phyloP scores from a whole-genome alignment of 2,888 invertebrate genomes.

The Rotaria macrura region DNA sequence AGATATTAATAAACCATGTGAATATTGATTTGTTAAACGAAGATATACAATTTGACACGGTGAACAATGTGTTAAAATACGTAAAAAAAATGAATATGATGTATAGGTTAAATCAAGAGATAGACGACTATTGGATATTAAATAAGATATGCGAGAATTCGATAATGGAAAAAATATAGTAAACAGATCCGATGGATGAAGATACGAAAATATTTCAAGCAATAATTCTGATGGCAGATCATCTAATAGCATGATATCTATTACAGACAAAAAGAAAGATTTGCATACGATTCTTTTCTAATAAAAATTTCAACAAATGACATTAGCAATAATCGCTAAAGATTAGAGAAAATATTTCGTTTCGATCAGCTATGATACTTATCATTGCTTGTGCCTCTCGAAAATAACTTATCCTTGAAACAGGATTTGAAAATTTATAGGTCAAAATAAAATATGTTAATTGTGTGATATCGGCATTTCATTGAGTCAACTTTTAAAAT shows the following conservation, averaged over 20 bases:
- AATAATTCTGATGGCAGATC: neutral
- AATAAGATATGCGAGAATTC: neutral
- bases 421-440: too few relatives aligned
- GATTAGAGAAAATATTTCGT: too few relatives aligned
- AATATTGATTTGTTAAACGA: neutral
- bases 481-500: too few relatives aligned
- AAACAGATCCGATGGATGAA: neutral
- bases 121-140: neutral
- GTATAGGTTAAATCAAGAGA: neutral
- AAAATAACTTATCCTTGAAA: too few relatives aligned
- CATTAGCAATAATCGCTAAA: too few relatives aligned
- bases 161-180: neutral
- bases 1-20: neutral
- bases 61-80: neutral
- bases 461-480: too few relatives aligned
- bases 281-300: too few relatives aligned
- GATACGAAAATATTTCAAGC: neutral
- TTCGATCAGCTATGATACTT: too few relatives aligned
- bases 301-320: too few relatives aligned
- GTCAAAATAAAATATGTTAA: too few relatives aligned
- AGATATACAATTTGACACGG: neutral
- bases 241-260: neutral
- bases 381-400: too few relatives aligned
- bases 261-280: neutral
- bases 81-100: neutral